Base-by-base conservation (phyloP, 37 sponge, comb jelly and placozoan species). In the Chondrilla cf. caribensis region DNA sequence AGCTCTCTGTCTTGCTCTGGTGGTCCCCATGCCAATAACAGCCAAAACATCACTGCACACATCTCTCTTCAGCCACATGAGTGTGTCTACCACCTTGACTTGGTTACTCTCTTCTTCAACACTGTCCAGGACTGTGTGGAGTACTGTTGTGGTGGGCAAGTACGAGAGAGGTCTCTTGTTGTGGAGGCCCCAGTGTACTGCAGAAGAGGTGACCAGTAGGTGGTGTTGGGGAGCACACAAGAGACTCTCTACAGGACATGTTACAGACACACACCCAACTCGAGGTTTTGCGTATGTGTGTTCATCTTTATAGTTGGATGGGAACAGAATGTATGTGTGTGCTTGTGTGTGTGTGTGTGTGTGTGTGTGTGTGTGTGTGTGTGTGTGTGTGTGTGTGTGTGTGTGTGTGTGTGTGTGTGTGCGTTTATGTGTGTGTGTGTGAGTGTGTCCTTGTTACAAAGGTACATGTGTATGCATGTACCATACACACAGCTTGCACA, bases 31-130 rank as follows among this genome's bases (percentile, higher is more conserved):
- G 22, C 86, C 83, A 62, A 90, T 83, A 0, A 82, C 83, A 42
- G 83, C 78, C 26, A 90, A 62, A 38, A 90, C 44, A 47, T 90
- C 90, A 38, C 51, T 77, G 54, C 87, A 87, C 54, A 91, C 82
- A 38, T 91, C 73, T 51, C 78, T 86, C 84, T 91, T 91, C 44
- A 91, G 80, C 51, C 35, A 66, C 91, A 91, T 91, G 65, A 91
- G 80, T 0, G 84, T 81, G 70, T 84, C 83, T 22, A 62, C 15
- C 32, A 86, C 33, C 24, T 85, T 51, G 38, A 90, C 78, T 58
- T 90, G 83, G 75, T 85, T 57, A 0, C 59, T 58, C 17, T 51
- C 44, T 14, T 77, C 38, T 6, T 29, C 8, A 59, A 78, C 60
- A 37, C 64, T 32, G 9, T 86, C 90, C 85, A 90, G 59, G 26